Conservation (phyloP, 2,797 vertebrate species). For the Oceanodroma leucorhoa region DNA sequence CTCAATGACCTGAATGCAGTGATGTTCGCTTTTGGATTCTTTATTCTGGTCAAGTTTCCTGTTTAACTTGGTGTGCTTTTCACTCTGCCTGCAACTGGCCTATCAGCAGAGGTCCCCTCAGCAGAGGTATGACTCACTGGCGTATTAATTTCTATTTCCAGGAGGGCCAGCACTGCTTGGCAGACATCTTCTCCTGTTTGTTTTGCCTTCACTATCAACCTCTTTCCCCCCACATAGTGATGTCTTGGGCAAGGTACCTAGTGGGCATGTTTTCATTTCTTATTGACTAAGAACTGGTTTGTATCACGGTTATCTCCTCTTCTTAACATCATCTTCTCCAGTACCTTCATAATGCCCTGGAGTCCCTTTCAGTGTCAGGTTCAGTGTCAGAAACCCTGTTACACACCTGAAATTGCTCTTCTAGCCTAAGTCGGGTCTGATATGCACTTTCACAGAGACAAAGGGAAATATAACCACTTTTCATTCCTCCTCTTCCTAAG, state of each 20-base stretch:
- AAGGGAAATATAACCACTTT: neutral
- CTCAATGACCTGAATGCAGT: neutral
- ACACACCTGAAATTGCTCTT: neutral
- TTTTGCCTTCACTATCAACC: neutral
- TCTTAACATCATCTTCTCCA: neutral
- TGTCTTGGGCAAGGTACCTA: neutral
- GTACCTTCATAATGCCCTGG: neutral
- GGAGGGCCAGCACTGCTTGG: neutral
- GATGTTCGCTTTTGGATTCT: neutral
- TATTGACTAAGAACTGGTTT: neutral
- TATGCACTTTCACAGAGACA: neutral
- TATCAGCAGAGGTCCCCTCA: neutral
- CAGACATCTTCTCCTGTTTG: neutral
- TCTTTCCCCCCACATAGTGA: neutral
- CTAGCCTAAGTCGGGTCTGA: neutral
- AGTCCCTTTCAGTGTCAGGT: neutral
- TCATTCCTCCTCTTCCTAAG: neutral
- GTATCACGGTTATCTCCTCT: neutral
- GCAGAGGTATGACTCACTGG: neutral
- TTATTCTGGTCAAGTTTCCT: neutral
- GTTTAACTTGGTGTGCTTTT: neutral
- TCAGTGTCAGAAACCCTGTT: neutral
- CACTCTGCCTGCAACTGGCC: neutral
- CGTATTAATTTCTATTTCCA: neutral
- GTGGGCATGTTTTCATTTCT: neutral